These are phyloP conservation scores for Paralichthys olivaceus DNA, from an alignment of 2,113 vertebrate genomes.

Conservation along the genomic window DNA sequence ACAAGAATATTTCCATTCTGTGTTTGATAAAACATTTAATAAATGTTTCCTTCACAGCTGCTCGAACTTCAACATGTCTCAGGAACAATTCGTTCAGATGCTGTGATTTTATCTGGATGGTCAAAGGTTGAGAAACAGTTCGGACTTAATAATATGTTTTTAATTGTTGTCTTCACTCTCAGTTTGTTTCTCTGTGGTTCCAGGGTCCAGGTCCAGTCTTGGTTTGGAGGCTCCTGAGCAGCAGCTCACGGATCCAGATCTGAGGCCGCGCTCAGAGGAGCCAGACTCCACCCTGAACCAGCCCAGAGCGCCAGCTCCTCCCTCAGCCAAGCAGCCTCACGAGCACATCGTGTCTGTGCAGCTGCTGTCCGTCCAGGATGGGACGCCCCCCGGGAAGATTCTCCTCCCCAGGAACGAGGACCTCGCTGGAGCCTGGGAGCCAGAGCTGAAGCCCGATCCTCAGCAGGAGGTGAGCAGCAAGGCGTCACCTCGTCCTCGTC, in stretches of 20 bases:
- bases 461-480: background rate
- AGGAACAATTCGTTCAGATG: too few species aligned
- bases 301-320: background rate
- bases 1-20: too few species aligned
- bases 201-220: constrained; percentile 58
- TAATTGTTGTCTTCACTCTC: too few species aligned
- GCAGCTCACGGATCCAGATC: constrained; percentile 30
- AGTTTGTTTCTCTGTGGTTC: constrained; percentile 1
- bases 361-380: constrained; percentile 14
- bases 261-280: constrained; percentile 14
- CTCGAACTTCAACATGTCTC: too few species aligned
- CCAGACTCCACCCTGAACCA: constrained; percentile 33
- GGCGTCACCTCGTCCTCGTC: background rate
- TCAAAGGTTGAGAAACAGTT: too few species aligned
- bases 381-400: background rate
- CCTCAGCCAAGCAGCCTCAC: background rate
- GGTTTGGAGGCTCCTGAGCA: constrained; percentile 33
- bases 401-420: constrained; percentile 1
- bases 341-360: constrained; percentile 30
- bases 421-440: constrained; percentile 10
- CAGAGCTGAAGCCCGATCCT: background rate
- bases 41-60: too few species aligned
- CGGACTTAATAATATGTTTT: too few species aligned
- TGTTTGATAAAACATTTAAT: too few species aligned
- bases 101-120: too few species aligned